A percentile compares a stretch with the other conserved stretches of the same genome.
Evolutionary conservation across 2,888 invertebrate species (phyloP).

Genomic region (Mesorhabditis belari): DNA sequence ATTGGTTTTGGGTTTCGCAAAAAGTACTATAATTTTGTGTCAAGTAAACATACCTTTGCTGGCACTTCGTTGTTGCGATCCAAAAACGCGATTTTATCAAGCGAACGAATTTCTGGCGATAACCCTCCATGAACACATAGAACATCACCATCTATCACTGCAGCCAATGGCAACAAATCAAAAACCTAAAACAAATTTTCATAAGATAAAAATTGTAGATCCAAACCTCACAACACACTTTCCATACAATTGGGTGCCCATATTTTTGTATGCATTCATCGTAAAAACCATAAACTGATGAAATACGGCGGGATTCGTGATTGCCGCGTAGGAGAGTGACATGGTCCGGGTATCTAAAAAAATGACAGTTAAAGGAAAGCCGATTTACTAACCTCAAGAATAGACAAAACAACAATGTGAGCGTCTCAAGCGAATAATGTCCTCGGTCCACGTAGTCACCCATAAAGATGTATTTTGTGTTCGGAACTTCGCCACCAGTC

Average conservation of each 20-base stretch:
- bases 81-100: constrained; percentile 63
- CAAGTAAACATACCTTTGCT: constrained; percentile 17
- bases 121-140: constrained; percentile 95
- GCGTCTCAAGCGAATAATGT: constrained; percentile 88
- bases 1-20: too few relatives aligned
- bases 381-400: constrained; percentile 17
- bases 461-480: constrained; percentile 90
- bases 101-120: constrained; percentile 88
- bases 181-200: constrained; percentile 22
- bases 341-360: constrained; percentile 68
- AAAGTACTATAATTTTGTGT: not conserved
- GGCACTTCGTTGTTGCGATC: constrained; percentile 39
- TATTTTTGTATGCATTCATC: constrained; percentile 98
- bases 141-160: constrained; percentile 93
- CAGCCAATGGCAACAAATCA: constrained; percentile 92
- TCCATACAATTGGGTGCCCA: constrained; percentile 97
- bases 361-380: not conserved
- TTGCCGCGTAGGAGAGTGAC: constrained; percentile 91
- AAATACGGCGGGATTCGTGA: constrained; percentile 96
- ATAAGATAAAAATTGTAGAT: not conserved
- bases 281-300: constrained; percentile 67
- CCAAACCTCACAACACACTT: constrained; percentile 80
- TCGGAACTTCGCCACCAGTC: constrained; percentile 70
- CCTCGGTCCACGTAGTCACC: constrained; percentile 95
- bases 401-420: constrained; percentile 55